Conservation (phyloP, 2,797 vertebrate species). For the Rhynchonycteris naso region DNA sequence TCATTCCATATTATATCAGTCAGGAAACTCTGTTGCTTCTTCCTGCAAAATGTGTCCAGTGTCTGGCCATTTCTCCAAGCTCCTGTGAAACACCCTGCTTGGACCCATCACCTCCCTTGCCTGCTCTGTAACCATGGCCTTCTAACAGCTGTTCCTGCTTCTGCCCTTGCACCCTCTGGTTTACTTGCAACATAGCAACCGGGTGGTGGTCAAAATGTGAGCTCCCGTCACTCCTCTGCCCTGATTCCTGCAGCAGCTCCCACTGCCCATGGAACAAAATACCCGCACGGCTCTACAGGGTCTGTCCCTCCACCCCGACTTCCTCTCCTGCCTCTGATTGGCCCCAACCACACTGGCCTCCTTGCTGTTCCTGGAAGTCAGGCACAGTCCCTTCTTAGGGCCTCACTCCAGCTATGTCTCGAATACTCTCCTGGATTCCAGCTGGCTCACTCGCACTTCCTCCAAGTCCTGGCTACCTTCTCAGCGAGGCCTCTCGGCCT, state of each 20-base stretch:
- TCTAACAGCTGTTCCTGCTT: background rate
- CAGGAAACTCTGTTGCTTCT: background rate
- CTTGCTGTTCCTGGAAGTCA: background rate
- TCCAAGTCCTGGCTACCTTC: background rate
- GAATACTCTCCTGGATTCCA: background rate
- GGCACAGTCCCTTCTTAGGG: background rate
- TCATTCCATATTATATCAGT: background rate
- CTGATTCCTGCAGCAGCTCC: background rate
- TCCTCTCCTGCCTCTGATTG: background rate
- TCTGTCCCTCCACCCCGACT: background rate
- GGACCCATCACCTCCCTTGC: background rate
- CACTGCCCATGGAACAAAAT: background rate
- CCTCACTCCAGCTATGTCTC: background rate
- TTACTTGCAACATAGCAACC: fast-evolving
- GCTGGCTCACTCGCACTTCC: background rate
- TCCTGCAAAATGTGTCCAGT: background rate
- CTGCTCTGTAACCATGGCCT: no score
- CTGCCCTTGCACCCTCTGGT: background rate
- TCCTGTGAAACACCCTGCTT: background rate
- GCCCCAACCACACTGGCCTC: background rate
- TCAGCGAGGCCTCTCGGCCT: background rate
- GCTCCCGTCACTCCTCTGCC: background rate
- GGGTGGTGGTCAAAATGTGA: background rate
- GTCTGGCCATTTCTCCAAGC: background rate
- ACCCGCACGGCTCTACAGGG: background rate